Conservation (phyloP, 2,888 invertebrate species). For the Metacarcinus magister region DNA sequence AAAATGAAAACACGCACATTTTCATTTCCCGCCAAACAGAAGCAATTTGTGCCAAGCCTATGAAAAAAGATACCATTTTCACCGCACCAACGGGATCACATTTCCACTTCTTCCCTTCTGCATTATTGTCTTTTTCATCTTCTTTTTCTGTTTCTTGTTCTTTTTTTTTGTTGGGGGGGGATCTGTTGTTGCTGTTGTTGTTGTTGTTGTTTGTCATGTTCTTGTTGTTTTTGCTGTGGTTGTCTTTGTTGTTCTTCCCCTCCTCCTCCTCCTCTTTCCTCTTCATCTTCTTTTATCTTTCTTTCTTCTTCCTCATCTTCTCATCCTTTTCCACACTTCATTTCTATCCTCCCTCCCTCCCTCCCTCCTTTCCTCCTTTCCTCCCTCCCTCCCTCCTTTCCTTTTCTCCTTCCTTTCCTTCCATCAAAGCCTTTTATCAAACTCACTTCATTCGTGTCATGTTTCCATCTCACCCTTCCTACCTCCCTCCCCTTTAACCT, state of each 20-base stretch:
- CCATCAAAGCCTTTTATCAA: background rate
- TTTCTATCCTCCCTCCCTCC: background rate
- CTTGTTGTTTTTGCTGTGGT: background rate
- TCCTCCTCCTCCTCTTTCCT: background rate
- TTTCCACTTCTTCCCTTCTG: background rate
- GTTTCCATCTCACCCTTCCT: background rate
- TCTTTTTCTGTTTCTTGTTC: background rate
- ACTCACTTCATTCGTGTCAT: background rate
- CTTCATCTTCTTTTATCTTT: background rate
- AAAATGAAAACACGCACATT: constrained; percentile 36
- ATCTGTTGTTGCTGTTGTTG: background rate
- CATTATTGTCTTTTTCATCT: background rate
- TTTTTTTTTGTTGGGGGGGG: background rate
- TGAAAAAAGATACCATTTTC: background rate
- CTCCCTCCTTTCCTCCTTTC: background rate
- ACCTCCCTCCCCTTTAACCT: background rate
- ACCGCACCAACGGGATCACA: constrained; percentile 19
- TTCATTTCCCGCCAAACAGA: constrained; percentile 6
- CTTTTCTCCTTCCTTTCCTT: background rate
- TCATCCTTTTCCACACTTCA: background rate
- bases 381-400: background rate
- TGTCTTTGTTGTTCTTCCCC: background rate
- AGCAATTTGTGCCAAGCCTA: background rate
- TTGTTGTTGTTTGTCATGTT: background rate
- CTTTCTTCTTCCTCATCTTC: background rate